These are phyloP conservation scores for Scolopax mira DNA, from an alignment of 2,113 vertebrate species.

Conservation along the genomic window DNA sequence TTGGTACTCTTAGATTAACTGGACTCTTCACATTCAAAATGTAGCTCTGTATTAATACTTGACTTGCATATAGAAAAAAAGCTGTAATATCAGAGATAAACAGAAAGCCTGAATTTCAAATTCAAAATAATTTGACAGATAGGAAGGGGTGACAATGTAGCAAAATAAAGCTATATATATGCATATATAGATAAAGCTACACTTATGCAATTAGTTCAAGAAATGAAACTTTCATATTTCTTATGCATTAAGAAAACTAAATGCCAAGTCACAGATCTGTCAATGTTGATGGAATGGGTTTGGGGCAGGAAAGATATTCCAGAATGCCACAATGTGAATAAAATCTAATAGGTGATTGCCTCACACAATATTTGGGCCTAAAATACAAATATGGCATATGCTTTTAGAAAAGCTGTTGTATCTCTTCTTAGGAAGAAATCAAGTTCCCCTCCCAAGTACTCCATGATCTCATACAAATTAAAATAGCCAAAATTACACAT, in stretches of 20 bases:
- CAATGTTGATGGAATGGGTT: background rate
- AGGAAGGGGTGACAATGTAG: background rate
- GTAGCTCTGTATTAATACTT: background rate
- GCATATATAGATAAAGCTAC: too few relatives aligned
- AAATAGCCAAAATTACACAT: background rate
- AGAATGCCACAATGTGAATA: background rate
- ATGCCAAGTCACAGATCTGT: background rate
- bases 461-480: background rate
- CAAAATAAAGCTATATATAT: background rate
- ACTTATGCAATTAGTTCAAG: background rate
- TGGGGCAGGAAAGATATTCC: background rate
- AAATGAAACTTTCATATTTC: background rate
- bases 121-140: background rate
- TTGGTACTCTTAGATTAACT: background rate
- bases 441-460: background rate
- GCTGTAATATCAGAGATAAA: background rate
- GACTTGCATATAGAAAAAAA: background rate
- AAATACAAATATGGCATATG: background rate
- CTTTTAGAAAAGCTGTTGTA: background rate
- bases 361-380: background rate
- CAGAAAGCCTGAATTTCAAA: background rate
- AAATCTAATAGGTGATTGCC: background rate
- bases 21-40: background rate
- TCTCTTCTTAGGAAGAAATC: background rate
- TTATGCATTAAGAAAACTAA: background rate